phyloP scores from a whole-genome alignment of 2,113 vertebrate genomes.

The Fulmarus glacialis region DNA sequence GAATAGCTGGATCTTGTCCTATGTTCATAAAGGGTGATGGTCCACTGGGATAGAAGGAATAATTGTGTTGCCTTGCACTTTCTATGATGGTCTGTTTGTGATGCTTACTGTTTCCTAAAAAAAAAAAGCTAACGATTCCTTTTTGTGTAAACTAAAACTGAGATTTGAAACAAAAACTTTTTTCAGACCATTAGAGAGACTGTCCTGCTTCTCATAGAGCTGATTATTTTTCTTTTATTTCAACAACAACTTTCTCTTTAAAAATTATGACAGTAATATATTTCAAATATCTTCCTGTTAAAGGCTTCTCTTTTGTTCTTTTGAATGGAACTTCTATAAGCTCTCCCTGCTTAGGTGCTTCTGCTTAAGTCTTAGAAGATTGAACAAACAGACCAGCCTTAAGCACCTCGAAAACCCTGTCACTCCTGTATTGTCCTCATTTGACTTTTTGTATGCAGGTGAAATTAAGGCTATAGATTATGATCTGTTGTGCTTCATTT shows the following conservation, averaged over 20 bases:
- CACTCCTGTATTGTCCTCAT: neutral
- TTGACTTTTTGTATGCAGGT: neutral
- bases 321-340: neutral
- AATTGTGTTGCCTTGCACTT: slow-evolving; percentile 46
- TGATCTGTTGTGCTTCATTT: neutral
- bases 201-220: neutral
- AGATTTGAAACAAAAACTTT: neutral
- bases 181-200: neutral
- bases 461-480: neutral
- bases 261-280: neutral
- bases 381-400: neutral
- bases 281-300: neutral
- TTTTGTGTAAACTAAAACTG: slow-evolving; percentile 15
- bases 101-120: slow-evolving; percentile 43
- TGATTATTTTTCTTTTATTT: neutral
- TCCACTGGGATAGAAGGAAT: slow-evolving; percentile 51
- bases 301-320: neutral
- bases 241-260: neutral
- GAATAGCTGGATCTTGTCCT: slow-evolving; percentile 66
- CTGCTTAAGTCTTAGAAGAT: neutral
- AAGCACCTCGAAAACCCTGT: neutral
- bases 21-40: slow-evolving; percentile 36
- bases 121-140: neutral
- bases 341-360: neutral
- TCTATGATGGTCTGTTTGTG: slow-evolving; percentile 19